A percentile compares a stretch with the other conserved stretches of the same genome.
phyloP scores from a whole-genome alignment of 2,888 invertebrate genomes.

The Dichetophora obliterata region DNA sequence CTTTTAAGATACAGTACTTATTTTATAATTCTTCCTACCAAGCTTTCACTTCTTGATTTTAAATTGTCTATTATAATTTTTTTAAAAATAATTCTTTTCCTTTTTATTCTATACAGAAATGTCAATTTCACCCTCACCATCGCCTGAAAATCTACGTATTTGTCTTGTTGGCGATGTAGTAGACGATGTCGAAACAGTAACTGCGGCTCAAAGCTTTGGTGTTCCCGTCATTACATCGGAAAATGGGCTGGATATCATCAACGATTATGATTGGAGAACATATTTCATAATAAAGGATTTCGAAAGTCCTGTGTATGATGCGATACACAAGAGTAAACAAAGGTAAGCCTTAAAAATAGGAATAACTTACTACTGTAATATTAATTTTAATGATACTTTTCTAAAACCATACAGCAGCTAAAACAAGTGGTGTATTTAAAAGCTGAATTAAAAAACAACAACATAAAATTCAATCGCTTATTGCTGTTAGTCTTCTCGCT shows the following conservation, averaged over 20 bases:
- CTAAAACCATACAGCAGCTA: no score
- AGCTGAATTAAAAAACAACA: not conserved
- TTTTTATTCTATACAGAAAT: slow-evolving; percentile 50
- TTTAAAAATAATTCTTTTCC: slow-evolving; percentile 11
- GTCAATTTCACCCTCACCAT: slow-evolving; percentile 66
- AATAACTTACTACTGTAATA: not conserved
- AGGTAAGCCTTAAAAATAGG: slow-evolving; percentile 69
- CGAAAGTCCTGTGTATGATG: slow-evolving; percentile 76
- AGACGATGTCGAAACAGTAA: slow-evolving; percentile 72
- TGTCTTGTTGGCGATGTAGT: slow-evolving; percentile 75
- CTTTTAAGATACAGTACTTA: no score
- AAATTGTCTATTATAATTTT: not conserved
- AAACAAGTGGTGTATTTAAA: not conserved
- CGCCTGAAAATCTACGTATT: slow-evolving; percentile 73
- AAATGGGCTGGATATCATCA: slow-evolving; percentile 74
- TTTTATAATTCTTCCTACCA: no score
- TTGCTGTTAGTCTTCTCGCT: not conserved
- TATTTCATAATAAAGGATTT: slow-evolving; percentile 81
- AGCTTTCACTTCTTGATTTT: not conserved
- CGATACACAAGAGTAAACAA: slow-evolving; percentile 74
- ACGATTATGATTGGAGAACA: slow-evolving; percentile 74
- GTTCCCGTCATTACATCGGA: slow-evolving; percentile 76
- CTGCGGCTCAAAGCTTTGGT: slow-evolving; percentile 75
- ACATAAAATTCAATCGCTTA: not conserved
- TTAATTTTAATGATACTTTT: no score